Evolutionary conservation across 2,113 vertebrate genomes (phyloP).

Genomic region (Acrocephalus arundinaceus): DNA sequence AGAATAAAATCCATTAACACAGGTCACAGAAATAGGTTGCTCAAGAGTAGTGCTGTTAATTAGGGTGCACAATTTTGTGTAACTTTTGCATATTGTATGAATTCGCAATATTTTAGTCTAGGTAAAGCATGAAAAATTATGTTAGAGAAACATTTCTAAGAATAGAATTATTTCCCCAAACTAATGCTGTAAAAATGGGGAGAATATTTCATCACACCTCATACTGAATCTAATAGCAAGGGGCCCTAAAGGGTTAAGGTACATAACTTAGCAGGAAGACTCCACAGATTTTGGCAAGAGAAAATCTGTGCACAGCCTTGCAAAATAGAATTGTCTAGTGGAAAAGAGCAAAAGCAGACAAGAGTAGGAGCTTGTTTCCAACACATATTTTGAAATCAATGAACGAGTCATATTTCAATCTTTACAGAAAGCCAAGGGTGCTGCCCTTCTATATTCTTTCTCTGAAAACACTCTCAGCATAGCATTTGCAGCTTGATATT

Average conservation of each 20-base stretch:
- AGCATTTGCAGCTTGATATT: not conserved
- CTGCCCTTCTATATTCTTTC: not conserved
- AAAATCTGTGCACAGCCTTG: not conserved
- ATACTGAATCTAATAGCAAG: not conserved
- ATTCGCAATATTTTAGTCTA: not conserved
- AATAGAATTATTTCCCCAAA: not conserved
- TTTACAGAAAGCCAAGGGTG: not conserved
- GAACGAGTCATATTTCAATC: not conserved
- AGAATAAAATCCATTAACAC: conserved; percentile 38
- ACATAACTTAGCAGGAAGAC: not conserved
- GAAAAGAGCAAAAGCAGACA: not conserved
- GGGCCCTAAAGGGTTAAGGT: not conserved
- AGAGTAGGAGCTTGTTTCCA: not conserved
- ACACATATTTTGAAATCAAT: not conserved
- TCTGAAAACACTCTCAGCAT: not conserved
- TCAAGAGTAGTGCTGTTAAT: conserved; percentile 4
- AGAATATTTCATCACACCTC: not conserved
- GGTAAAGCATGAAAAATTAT: not conserved
- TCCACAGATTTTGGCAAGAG: not conserved
- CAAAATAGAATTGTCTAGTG: not conserved
- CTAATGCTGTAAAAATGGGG: not conserved
- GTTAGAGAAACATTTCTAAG: not conserved
- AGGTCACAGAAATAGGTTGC: not conserved
- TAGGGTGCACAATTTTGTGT: not conserved
- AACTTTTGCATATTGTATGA: conserved; percentile 48